phyloP scores from a whole-genome alignment of 2,797 vertebrate species.

The Myotis findleyi region DNA sequence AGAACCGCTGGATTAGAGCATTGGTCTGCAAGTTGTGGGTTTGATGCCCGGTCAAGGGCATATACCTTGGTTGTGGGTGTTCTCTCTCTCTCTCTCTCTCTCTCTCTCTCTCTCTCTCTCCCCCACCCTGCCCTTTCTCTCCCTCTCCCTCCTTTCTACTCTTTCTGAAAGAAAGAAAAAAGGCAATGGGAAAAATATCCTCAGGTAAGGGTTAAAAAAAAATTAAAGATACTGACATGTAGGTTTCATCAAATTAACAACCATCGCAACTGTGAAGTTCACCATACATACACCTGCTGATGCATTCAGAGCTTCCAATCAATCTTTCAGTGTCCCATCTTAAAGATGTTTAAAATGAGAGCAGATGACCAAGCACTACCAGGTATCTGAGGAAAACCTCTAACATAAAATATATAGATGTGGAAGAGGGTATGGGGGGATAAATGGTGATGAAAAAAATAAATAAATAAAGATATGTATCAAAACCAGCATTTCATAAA shows the following conservation, averaged over 20 bases:
- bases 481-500: slow-evolving; percentile 40
- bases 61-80: no score
- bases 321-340: not conserved
- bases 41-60: no score
- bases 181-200: no score
- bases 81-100: no score
- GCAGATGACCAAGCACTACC: not conserved
- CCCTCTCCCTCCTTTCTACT: no score
- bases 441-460: not conserved
- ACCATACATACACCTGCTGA: not conserved
- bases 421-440: not conserved
- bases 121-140: no score
- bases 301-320: not conserved
- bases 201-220: no score
- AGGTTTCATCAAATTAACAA: slow-evolving; percentile 22
- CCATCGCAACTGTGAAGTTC: not conserved
- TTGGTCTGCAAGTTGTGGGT: no score
- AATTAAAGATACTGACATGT: not conserved
- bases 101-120: no score
- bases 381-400: slow-evolving; percentile 6
- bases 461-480: not conserved
- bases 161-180: no score
- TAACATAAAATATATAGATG: slow-evolving; percentile 32
- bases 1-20: no score
- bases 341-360: slow-evolving; percentile 60